Base-by-base conservation (phyloP, 1,140 invertebrate species). In the Drosophila funebris region DNA sequence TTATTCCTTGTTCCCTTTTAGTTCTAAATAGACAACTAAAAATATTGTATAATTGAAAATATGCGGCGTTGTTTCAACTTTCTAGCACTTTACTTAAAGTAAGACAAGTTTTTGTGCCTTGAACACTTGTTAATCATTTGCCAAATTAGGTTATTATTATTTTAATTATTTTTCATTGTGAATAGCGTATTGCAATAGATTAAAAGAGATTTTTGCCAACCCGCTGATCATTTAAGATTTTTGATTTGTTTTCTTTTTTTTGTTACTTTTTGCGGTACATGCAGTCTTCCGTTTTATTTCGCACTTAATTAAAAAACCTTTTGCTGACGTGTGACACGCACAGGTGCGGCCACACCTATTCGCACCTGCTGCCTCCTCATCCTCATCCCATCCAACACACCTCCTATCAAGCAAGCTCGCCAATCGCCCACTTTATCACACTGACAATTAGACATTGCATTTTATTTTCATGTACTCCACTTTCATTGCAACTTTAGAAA, bases 261-360 rank as follows among this genome's bases (percentile, higher is more conserved):
- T 44, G 13, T 9, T 0, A 7, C 6, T 36, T 8, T 6, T 22
- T 27, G 39, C 18, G 54, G 9, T 7, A 52, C 33, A 27, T 33
- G 43, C 56, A 53, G 18, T 31, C 57, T 63, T 43, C 66, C 58
- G 58, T 74, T 77, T 75, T 77, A 71, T 66, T 84, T 84, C 68
- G 54, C 80, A 79, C 80, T 83, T 84, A 80, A 84, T 80, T 85
- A 80, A 76, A 52, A 69, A 76, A 85, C 66, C 61, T 72, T 69
- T 29, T 31, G 76, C 76, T 84, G 76, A 70, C 81, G 81, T 84
- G 81, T 69, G 53, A 69, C 80, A 84, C 80, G 81, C 81, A 79
- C 41, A 60, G 22, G 27, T 36, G 48, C 16, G 9, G 29, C 46
- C 14, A n/a, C n/a, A n/a, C n/a, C n/a, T n/a, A n/a, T 27, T 27